These are phyloP conservation scores for Danio aesculapii DNA, from an alignment of 2,797 vertebrate genomes.

Conservation along the genomic window DNA sequence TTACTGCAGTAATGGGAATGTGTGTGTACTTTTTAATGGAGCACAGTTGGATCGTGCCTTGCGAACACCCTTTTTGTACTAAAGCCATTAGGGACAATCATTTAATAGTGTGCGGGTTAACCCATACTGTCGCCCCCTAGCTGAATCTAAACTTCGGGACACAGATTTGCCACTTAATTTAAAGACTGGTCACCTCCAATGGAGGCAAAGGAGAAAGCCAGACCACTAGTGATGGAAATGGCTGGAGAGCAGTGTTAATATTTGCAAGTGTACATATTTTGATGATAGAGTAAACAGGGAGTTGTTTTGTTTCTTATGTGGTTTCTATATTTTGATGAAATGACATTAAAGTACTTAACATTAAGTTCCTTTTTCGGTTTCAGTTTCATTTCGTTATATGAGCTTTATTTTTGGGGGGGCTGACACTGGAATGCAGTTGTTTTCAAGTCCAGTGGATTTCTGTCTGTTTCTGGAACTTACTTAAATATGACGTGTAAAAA, in stretches of 20 bases:
- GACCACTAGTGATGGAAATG: slow-evolving; percentile 47
- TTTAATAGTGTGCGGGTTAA: slow-evolving; percentile 49
- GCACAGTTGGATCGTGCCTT: slow-evolving; percentile 60
- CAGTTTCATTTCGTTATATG: slow-evolving; percentile 46
- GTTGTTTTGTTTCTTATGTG: slow-evolving; percentile 28
- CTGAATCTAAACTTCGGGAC: slow-evolving; percentile 57
- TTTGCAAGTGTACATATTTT: slow-evolving; percentile 66
- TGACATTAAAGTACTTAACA: slow-evolving; percentile 61
- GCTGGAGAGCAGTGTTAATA: slow-evolving; percentile 71
- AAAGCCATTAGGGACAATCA: slow-evolving; percentile 53
- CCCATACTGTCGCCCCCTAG: slow-evolving; percentile 50
- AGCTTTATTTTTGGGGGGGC: slow-evolving; percentile 60
- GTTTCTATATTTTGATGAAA: slow-evolving; percentile 60
- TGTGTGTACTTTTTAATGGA: slow-evolving; percentile 37
- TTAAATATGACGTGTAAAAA: slow-evolving; percentile 13
- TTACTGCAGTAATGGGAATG: slow-evolving; percentile 25
- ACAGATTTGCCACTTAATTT: slow-evolving; percentile 57
- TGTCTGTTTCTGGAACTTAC: slow-evolving; percentile 43
- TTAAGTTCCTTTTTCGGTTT: slow-evolving; percentile 56
- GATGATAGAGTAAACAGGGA: slow-evolving; percentile 50
- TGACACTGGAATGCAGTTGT: slow-evolving; percentile 51
- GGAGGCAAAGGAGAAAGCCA: slow-evolving; percentile 53
- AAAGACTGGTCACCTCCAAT: slow-evolving; percentile 62
- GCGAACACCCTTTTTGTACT: slow-evolving; percentile 46
- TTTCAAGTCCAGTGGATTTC: slow-evolving; percentile 77